Base-by-base conservation (phyloP, 1,140 invertebrate genomes). In the Sinella curviseta region DNA sequence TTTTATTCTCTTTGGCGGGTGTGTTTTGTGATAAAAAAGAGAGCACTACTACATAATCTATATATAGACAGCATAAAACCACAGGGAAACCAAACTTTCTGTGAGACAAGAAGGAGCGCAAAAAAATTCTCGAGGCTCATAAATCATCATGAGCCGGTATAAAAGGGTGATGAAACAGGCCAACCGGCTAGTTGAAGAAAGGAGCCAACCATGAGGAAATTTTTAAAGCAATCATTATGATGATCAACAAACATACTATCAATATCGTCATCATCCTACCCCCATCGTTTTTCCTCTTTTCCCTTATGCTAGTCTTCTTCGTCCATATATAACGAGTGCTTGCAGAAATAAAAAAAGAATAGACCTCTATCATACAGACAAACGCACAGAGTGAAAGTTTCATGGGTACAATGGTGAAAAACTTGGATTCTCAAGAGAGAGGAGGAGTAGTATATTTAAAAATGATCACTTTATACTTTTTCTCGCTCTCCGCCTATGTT, bases 181-280 rank as follows among this genome's bases (percentile, higher is more conserved):
- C 8, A 70, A 30, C 65, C 31, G 26, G 31, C 31, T 70, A 31
- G 8, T 70, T 12, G 28, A 33, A 70, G 26, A 70, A 70, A 70
- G 65, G 65, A 70, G 12, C 12, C 65, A 30, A 70, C 31, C 28
- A 70, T 17, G 65, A 70, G 65, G 65, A 70, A 70, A 31, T 70
- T 70, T 70, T 70, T 70, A 70, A 70, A 70, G 65, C 26, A 70
- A 70, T 70, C 31, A 70, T 70, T 70, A 70, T 33, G 28, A 70
- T 70, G 65, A 70, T 70, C 26, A 70, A 33, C 26, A 30, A 31
- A 70, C 24, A n/a, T n/a, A n/a, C n/a, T n/a, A n/a, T n/a, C n/a
- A n/a, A n/a, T 26, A 65, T 26, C 57, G 14, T 26, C 57, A 65
- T 26, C 57, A 65, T 17, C 57, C 8, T 20, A n/a, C 24, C 57